phyloP scores from a whole-genome alignment of 2,797 vertebrate species.

The Diplodus sargus region DNA sequence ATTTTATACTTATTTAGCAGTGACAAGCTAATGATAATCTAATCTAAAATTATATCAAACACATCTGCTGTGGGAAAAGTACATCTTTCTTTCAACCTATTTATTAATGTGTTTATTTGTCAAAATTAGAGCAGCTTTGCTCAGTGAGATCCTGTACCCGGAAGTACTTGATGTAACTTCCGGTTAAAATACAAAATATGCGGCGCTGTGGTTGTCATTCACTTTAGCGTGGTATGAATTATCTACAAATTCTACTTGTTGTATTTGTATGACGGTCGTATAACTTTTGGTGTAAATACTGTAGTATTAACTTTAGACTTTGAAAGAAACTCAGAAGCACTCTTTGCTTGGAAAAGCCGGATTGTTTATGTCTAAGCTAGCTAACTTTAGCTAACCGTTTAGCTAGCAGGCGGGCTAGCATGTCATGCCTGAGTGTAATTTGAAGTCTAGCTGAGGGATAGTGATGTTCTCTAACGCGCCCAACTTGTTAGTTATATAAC shows the following conservation, averaged over 20 bases:
- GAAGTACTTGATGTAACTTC: conserved; percentile 46
- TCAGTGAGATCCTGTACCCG: background rate
- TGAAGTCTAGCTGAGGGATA: background rate
- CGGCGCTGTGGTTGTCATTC: conserved; percentile 63
- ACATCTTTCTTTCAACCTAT: background rate
- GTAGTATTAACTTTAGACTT: accelerated
- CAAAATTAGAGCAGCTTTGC: background rate
- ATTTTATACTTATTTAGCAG: too few relatives aligned
- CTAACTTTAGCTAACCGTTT: conserved; percentile 55
- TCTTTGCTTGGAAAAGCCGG: accelerated
- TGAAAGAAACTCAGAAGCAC: background rate
- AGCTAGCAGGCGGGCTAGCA: conserved; percentile 26
- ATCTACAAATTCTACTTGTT: background rate
- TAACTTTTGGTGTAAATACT: accelerated
- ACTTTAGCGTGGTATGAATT: conserved; percentile 71
- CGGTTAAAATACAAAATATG: conserved; percentile 75
- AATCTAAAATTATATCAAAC: background rate
- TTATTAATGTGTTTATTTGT: background rate
- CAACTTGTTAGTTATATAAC: too few relatives aligned
- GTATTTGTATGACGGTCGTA: background rate
- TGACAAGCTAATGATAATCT: too few relatives aligned
- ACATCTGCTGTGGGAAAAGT: background rate
- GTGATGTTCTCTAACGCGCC: background rate
- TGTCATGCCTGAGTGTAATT: background rate
- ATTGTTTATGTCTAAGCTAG: conserved; percentile 14